Conservation (phyloP, 2,113 vertebrate genomes). For the Megatriorchis doriae region DNA sequence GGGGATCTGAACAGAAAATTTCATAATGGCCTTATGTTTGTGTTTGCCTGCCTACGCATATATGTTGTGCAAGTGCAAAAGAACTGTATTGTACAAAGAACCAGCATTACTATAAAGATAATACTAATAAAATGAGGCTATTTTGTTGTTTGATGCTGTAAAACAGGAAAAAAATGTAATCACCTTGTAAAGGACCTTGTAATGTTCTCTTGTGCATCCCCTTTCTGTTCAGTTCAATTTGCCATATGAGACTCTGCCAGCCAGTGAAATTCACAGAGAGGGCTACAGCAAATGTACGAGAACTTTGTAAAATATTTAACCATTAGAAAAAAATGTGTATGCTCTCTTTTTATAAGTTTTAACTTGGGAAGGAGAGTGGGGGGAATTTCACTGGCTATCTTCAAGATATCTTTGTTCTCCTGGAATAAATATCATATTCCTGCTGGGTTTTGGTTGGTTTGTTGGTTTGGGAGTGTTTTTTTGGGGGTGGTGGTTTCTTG, state of each 20-base stretch:
- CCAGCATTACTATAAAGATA: background rate
- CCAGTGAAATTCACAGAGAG: background rate
- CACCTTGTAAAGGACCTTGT: background rate
- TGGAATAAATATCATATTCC: background rate
- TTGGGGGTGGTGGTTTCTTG: too few species aligned
- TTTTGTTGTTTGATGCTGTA: background rate
- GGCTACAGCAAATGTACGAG: background rate
- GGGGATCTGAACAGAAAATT: background rate
- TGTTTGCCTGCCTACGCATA: background rate
- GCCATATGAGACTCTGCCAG: background rate
- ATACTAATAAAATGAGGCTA: background rate
- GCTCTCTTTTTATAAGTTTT: background rate
- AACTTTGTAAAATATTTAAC: background rate
- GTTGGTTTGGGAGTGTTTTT: too few species aligned
- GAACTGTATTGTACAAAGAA: background rate
- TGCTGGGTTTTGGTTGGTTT: background rate
- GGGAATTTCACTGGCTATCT: background rate
- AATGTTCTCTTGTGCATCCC: background rate
- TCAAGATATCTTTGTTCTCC: background rate
- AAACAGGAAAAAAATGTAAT: background rate
- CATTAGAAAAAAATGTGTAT: background rate
- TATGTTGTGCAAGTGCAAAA: background rate
- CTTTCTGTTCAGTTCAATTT: background rate
- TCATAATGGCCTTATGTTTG: background rate
- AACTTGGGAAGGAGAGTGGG: background rate